phyloP scores from a whole-genome alignment of 2,113 vertebrate species.

The Acrocephalus kingi region DNA sequence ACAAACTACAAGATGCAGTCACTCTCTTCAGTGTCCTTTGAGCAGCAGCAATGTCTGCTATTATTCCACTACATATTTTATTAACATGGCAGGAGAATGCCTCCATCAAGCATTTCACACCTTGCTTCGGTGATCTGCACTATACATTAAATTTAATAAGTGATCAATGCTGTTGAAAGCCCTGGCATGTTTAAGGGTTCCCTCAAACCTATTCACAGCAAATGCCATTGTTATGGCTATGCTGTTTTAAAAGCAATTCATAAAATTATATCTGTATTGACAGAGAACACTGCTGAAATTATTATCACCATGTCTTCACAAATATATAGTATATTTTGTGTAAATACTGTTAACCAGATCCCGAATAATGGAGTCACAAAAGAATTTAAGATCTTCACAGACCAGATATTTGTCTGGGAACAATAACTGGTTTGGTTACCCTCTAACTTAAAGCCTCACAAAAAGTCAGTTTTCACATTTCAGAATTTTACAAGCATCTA shows the following conservation, averaged over 20 bases:
- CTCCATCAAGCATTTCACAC: background rate
- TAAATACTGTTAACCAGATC: background rate
- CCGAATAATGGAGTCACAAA: background rate
- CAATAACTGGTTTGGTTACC: no score
- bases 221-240: background rate
- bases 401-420: background rate
- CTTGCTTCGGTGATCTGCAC: background rate
- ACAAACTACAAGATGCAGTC: background rate
- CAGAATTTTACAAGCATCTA: background rate
- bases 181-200: conserved; percentile 11
- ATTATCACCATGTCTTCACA: background rate
- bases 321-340: background rate
- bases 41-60: background rate
- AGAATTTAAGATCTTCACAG: background rate
- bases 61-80: background rate
- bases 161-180: background rate
- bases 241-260: background rate
- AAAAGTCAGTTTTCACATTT: background rate
- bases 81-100: background rate
- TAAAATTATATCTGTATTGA: background rate
- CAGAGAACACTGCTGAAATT: background rate
- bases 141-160: background rate
- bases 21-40: background rate
- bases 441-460: background rate
- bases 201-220: conserved; percentile 24